Percentiles rank a stretch among this genome's conserved stretches.
phyloP scores from a whole-genome alignment of 2,888 invertebrate genomes.

The Himalopsyche tibetana region DNA sequence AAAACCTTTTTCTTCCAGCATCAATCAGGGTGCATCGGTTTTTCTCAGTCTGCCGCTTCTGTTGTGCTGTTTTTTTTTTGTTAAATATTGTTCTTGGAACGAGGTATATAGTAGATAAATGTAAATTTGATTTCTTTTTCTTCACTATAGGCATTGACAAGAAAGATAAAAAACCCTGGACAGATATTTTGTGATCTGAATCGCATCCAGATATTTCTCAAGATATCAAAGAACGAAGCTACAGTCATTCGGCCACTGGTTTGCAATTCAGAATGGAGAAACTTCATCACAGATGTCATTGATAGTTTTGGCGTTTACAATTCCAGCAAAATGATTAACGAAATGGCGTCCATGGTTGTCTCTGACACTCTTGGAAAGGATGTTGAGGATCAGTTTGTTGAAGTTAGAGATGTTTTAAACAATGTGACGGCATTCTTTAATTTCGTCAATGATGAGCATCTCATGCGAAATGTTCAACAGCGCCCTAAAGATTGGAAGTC shows the following conservation, averaged over 20 bases:
- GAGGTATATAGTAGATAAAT: too few relatives aligned
- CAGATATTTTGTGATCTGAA: constrained; percentile 74
- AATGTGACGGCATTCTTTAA: constrained; percentile 68
- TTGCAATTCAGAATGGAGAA: constrained; percentile 72
- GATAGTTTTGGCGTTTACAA: constrained; percentile 72
- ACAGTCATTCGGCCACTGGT: constrained; percentile 69
- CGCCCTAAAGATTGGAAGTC: constrained; percentile 52
- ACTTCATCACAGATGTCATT: constrained; percentile 72
- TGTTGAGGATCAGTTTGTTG: constrained; percentile 71
- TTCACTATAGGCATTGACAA: constrained; percentile 71
- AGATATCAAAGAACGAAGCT: constrained; percentile 69
- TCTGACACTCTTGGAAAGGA: constrained; percentile 75
- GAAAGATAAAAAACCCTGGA: constrained; percentile 71
- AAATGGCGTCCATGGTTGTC: constrained; percentile 73
- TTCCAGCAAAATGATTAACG: constrained; percentile 74
- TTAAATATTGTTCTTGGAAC: too few relatives aligned
- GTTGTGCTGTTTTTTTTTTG: too few relatives aligned
- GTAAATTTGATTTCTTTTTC: not conserved
- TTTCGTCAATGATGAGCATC: constrained; percentile 65
- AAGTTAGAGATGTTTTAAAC: constrained; percentile 70
- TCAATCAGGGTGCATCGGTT: too few relatives aligned
- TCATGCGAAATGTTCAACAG: not conserved
- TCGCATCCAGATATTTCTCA: constrained; percentile 71
- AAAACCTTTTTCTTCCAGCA: too few relatives aligned
- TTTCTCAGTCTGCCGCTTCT: too few relatives aligned